Percentiles rank a stretch among this genome's conserved stretches.
Evolutionary conservation across 2,797 vertebrate genomes (phyloP).

Genomic region (Euphonia xanthogaster): DNA sequence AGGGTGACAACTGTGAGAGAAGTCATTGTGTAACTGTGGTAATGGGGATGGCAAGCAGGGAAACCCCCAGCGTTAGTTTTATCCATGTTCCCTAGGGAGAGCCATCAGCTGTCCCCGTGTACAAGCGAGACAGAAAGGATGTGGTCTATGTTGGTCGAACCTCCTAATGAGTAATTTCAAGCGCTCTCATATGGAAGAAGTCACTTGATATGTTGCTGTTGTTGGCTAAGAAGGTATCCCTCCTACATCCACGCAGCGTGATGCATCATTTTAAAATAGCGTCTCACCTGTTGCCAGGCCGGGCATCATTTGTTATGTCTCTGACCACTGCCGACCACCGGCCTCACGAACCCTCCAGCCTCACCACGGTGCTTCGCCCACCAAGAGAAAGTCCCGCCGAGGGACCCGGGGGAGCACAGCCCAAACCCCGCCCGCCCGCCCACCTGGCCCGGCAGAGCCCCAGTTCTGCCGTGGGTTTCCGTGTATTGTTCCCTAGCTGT

Average conservation of each 20-base stretch:
- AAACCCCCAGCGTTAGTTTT: background rate
- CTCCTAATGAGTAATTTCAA: background rate
- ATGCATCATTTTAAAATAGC: constrained; percentile 1
- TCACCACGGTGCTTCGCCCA: accelerated
- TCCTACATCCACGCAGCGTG: background rate
- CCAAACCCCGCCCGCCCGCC: accelerated
- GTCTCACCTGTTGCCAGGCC: background rate
- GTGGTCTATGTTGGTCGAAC: background rate
- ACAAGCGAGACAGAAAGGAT: background rate
- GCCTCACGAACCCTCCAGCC: background rate
- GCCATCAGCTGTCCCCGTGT: background rate
- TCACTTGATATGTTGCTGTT: background rate
- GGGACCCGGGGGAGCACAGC: background rate
- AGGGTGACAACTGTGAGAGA: background rate
- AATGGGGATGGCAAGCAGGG: background rate
- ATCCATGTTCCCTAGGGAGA: background rate
- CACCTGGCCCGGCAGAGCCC: accelerated
- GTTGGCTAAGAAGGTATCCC: background rate
- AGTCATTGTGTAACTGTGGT: too few species aligned
- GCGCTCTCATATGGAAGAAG: background rate
- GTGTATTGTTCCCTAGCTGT: background rate
- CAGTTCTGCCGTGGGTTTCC: accelerated
- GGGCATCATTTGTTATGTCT: background rate
- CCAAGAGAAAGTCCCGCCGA: accelerated
- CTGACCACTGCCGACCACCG: accelerated